Evolutionary conservation across 2,888 invertebrate genomes (phyloP).

Genomic region (Gandaritis pyraliata): DNA sequence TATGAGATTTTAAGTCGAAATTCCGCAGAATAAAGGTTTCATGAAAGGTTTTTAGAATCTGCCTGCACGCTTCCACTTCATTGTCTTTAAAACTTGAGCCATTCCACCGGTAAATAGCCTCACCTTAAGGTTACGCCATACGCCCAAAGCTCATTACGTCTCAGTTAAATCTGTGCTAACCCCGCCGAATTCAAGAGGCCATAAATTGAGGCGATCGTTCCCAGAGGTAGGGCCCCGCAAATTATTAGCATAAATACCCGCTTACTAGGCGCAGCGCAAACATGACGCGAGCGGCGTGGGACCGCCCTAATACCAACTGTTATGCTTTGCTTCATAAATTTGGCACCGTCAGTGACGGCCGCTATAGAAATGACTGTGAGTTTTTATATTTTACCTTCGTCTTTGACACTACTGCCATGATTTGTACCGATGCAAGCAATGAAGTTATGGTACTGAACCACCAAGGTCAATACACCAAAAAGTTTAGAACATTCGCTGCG

Average conservation of each 20-base stretch:
- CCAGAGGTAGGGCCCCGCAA: conserved; percentile 53
- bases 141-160: conserved; percentile 48
- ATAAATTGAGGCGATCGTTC: conserved; percentile 70
- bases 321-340: not conserved
- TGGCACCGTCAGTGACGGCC: not conserved
- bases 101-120: conserved; percentile 25
- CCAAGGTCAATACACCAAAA: no score
- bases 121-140: conserved; percentile 30
- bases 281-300: conserved; percentile 43
- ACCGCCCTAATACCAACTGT: conserved; percentile 12
- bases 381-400: no score
- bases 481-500: not conserved
- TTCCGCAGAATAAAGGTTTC: not conserved
- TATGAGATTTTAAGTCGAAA: not conserved
- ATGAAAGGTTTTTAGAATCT: no score
- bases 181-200: conserved; percentile 61
- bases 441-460: no score
- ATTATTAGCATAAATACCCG: conserved; percentile 71
- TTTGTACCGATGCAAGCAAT: no score
- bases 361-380: not conserved
- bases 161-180: conserved; percentile 60
- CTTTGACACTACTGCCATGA: no score
- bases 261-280: conserved; percentile 66
- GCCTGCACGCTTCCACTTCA: conserved; percentile 2
- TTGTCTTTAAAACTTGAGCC: conserved; percentile 21